Base-by-base conservation (phyloP, 2,797 vertebrate species). In the Etheostoma perlongum region DNA sequence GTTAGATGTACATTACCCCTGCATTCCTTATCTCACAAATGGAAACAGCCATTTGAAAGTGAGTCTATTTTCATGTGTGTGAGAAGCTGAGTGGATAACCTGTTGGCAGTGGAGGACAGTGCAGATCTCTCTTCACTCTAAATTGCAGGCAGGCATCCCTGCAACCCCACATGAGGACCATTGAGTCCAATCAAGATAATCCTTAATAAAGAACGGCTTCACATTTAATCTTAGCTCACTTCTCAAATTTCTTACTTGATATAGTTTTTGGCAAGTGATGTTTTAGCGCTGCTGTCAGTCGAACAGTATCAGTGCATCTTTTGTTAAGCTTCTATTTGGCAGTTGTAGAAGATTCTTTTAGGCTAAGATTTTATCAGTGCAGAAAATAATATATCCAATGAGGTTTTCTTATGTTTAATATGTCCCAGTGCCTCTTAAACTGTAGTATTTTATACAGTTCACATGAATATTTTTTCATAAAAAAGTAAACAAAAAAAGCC, bases 121-220 rank as follows among this genome's bases (percentile, higher is more conserved):
- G 84, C 74, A 72, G 87, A 93, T 94, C 92, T 94, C 90, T 91
- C 92, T 64, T 91, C 89, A 89, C 90, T 94, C 92, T 91, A 93
- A 92, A 95, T 94, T 94, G 92, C 92, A 90, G 86, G 83, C 91
- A 92, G 91, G 88, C 91, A 91, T 91, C 91, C 87, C 90, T 84
- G 89, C 90, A 91, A 82, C 90, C 91, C 88, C 92, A 90, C 91
- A 89, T 91, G 89, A 92, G 93, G 92, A 92, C 91, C 90, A 87
- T 76, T 58, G 88, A 92, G 91, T 92, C 93, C 93, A 92, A 93
- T 94, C 94, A 88, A 94, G 93, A 95, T 95, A 95, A 96, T 95
- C 94, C 93, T 94, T 94, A 95, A 95, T 95, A 96, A 95, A 95
- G 93, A 96, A 94, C 61, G 91, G 95, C 94, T 95, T 95, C 92